Percentiles rank a stretch among this genome's conserved stretches.
Conservation (phyloP, 2,888 invertebrate species). For the Callimorpha dominula region DNA sequence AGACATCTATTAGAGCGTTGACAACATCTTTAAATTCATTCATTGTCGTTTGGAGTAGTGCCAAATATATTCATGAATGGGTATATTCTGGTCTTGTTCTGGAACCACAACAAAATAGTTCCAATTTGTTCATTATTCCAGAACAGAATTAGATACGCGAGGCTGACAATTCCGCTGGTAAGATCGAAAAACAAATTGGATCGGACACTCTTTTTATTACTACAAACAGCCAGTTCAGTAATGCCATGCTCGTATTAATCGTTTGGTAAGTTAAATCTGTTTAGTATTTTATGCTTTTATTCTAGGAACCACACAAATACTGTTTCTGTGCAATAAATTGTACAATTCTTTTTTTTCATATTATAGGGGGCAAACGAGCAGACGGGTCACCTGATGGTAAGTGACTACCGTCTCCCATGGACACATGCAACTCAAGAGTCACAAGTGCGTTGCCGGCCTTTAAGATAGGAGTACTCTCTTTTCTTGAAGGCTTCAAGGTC, state of each 20-base stretch:
- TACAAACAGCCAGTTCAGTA: background rate
- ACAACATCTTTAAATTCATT: slow-evolving; percentile 51
- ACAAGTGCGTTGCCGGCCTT: too few relatives aligned
- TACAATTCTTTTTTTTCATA: too few relatives aligned
- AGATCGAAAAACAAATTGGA: slow-evolving; percentile 4
- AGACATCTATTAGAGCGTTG: slow-evolving; percentile 32
- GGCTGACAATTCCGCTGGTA: background rate
- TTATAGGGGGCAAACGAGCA: too few relatives aligned
- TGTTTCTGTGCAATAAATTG: too few relatives aligned
- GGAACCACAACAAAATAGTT: slow-evolving; percentile 30
- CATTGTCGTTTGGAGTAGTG: slow-evolving; percentile 41
- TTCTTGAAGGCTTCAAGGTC: too few relatives aligned
- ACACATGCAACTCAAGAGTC: too few relatives aligned
- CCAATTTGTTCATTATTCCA: slow-evolving; percentile 33
- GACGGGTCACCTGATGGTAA: too few relatives aligned
- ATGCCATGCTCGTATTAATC: background rate
- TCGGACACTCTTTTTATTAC: background rate
- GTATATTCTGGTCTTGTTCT: slow-evolving; percentile 38
- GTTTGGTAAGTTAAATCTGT: background rate
- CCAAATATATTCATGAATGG: slow-evolving; percentile 53
- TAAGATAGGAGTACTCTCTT: too few relatives aligned
- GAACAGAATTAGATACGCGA: slow-evolving; percentile 18
- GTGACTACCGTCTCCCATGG: too few relatives aligned
- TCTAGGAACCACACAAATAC: background rate
- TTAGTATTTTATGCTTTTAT: background rate